These are phyloP conservation scores for Erpornis zantholeuca DNA, from an alignment of 2,113 vertebrate genomes.

Conservation along the genomic window DNA sequence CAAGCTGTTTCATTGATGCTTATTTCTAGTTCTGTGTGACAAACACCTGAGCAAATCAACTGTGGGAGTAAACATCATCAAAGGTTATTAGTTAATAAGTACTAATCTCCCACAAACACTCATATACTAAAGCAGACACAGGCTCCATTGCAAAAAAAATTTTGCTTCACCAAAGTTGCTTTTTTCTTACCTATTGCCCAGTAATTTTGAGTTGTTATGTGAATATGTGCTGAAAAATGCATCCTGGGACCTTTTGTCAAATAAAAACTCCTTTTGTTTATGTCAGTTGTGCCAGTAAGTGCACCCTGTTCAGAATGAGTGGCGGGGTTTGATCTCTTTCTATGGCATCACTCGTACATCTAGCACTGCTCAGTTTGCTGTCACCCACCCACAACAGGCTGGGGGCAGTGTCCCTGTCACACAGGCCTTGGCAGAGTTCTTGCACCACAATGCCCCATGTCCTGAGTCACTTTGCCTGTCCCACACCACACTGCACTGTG, in stretches of 20 bases:
- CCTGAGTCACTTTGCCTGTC: background rate
- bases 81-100: conserved; percentile 57
- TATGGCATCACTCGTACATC: background rate
- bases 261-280: background rate
- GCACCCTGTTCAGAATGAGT: background rate
- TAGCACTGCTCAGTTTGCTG: background rate
- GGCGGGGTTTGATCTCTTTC: background rate
- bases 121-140: background rate
- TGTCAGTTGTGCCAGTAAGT: background rate
- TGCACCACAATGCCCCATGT: background rate
- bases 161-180: background rate
- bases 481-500: background rate
- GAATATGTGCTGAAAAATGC: background rate
- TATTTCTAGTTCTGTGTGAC: conserved; percentile 22
- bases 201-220: background rate
- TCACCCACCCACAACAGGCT: background rate
- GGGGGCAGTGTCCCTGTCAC: background rate
- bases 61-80: conserved; percentile 52
- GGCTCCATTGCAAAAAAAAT: background rate
- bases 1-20: background rate
- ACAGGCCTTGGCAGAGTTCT: background rate
- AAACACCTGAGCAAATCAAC: conserved; percentile 51
- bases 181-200: background rate
- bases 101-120: conserved; percentile 48
- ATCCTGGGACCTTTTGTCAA: background rate